These are phyloP conservation scores for Acronicta alni DNA, from an alignment of 2,888 invertebrate species.

Conservation along the genomic window DNA sequence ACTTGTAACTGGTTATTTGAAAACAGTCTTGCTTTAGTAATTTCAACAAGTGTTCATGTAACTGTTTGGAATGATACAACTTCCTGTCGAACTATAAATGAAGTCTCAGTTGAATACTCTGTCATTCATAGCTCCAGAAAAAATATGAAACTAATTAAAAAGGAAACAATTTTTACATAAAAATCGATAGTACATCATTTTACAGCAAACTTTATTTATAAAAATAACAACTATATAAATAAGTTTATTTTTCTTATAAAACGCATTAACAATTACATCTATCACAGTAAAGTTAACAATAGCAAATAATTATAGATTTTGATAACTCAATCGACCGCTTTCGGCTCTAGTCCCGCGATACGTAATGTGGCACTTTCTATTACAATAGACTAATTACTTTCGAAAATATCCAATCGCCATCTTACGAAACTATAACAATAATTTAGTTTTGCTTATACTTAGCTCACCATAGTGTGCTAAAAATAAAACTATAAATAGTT, in stretches of 20 bases:
- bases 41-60: constrained; percentile 13
- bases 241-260: constrained; percentile 38
- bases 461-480: constrained; percentile 13
- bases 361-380: constrained; percentile 77
- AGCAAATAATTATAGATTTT: constrained; percentile 52
- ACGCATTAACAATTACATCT: constrained; percentile 64
- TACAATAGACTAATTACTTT: constrained; percentile 61
- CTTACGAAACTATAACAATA: constrained; percentile 54
- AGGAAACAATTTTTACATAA: not conserved
- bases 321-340: constrained; percentile 61
- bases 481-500: constrained; percentile 7
- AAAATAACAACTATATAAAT: constrained; percentile 60
- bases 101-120: not conserved
- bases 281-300: constrained; percentile 75
- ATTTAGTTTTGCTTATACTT: constrained; percentile 45
- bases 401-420: constrained; percentile 45
- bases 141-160: not conserved
- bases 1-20: constrained; percentile 37
- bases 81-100: not conserved
- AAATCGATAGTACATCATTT: constrained; percentile 14
- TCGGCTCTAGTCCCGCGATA: constrained; percentile 55
- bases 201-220: constrained; percentile 53
- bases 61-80: constrained; percentile 4
- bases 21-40: constrained; percentile 28
- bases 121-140: no score